A percentile compares a stretch with the other conserved stretches of the same genome.
These are phyloP conservation scores for Galendromus occidentalis DNA, from an alignment of 1,140 invertebrate genomes.

Conservation along the genomic window DNA sequence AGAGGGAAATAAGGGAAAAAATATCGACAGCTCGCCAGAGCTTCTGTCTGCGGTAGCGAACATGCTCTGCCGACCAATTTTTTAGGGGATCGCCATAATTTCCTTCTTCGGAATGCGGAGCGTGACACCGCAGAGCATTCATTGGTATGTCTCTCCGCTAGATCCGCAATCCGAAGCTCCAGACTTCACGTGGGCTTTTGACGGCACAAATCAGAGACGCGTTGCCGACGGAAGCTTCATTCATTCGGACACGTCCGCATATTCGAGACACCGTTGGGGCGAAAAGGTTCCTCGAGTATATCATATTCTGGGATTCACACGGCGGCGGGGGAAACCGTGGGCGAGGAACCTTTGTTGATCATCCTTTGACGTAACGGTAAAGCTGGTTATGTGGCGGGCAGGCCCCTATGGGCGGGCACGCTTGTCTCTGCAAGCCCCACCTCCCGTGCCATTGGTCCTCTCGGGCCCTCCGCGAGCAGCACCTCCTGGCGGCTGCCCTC, in stretches of 20 bases:
- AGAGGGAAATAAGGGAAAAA: background rate
- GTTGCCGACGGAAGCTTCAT: background rate
- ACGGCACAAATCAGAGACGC: background rate
- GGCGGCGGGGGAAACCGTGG: background rate
- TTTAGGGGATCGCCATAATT: no score
- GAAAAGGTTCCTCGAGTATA: background rate
- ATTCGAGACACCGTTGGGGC: background rate
- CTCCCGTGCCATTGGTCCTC: conserved; percentile 6
- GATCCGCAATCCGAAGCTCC: background rate
- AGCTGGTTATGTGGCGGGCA: background rate
- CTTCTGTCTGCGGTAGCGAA: no score
- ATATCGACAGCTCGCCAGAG: background rate
- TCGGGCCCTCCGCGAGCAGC: background rate
- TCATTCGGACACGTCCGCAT: background rate
- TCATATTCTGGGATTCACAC: background rate
- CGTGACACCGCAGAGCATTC: no score
- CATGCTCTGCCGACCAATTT: no score
- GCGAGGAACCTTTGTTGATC: background rate
- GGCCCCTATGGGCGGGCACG: background rate
- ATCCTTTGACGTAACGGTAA: background rate
- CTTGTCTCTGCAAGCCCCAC: background rate
- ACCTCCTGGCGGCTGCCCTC: conserved; percentile 1
- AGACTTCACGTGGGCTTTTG: no score
- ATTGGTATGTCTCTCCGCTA: background rate
- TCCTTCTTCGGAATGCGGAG: no score